Evolutionary conservation across 2,113 vertebrate genomes (phyloP).

Genomic region (Pipa parva): DNA sequence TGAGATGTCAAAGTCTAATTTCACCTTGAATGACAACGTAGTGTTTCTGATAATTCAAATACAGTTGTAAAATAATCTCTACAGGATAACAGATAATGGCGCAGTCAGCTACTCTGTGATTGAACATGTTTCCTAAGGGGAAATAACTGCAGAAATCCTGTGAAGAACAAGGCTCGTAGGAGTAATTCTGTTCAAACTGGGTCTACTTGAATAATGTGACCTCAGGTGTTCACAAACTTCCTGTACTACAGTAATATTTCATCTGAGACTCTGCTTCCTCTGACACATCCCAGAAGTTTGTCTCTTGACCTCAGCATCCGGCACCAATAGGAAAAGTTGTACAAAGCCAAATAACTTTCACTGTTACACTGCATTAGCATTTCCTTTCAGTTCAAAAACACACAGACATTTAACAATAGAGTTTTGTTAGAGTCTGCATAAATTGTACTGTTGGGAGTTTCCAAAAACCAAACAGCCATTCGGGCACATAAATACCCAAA

Average conservation of each 20-base stretch:
- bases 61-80: background rate
- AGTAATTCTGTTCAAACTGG: background rate
- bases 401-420: too few relatives aligned
- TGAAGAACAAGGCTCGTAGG: conserved; percentile 19
- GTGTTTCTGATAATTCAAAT: conserved; percentile 37
- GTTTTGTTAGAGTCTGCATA: too few relatives aligned
- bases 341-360: background rate
- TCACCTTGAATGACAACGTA: background rate
- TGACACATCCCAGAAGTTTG: conserved; percentile 30
- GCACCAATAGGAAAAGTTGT: background rate
- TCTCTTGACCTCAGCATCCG: conserved; percentile 28
- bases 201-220: conserved; percentile 27
- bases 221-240: conserved; percentile 34
- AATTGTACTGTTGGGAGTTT: too few relatives aligned
- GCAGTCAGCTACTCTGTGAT: conserved; percentile 2
- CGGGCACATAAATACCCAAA: too few relatives aligned
- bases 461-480: too few relatives aligned
- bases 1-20: too few relatives aligned
- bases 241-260: conserved; percentile 21
- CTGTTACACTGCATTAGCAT: background rate
- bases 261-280: conserved; percentile 27
- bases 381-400: too few relatives aligned
- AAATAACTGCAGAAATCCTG: conserved; percentile 22
- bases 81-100: conserved; percentile 17
- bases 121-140: conserved; percentile 12